Evolutionary conservation across 2,113 vertebrate species (phyloP).

Genomic region (Macquaria ambigua): DNA sequence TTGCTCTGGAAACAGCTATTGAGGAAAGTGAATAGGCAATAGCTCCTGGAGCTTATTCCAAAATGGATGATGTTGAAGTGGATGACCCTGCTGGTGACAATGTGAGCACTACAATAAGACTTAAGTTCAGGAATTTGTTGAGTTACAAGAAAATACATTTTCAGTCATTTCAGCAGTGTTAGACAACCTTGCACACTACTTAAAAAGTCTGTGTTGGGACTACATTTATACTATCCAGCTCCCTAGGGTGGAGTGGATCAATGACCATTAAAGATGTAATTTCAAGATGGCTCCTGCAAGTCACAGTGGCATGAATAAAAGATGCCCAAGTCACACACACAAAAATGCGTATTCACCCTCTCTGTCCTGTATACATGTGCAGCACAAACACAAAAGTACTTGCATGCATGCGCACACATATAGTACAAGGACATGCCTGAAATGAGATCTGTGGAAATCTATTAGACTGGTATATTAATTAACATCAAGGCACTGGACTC

Average conservation of each 20-base stretch:
- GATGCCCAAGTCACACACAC: constrained; percentile 61
- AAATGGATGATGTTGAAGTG: constrained; percentile 18
- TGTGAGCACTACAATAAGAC: constrained; percentile 34
- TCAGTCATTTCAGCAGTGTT: constrained; percentile 44
- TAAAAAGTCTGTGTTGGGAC: constrained; percentile 63
- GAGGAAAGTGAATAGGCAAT: constrained; percentile 35
- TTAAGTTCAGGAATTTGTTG: constrained; percentile 39
- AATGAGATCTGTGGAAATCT: constrained; percentile 11
- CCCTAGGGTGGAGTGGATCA: constrained; percentile 69
- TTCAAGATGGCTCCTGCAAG: constrained; percentile 78
- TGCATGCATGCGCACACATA: neutral
- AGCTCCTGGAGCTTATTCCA: constrained; percentile 40
- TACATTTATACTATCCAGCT: constrained; percentile 63
- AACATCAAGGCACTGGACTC: neutral
- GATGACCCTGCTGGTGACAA: constrained; percentile 19
- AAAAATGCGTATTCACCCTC: constrained; percentile 39
- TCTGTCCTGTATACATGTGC: neutral
- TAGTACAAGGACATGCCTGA: neutral
- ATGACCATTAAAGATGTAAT: constrained; percentile 82
- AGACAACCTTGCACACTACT: constrained; percentile 49
- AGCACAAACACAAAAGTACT: constrained; percentile 1
- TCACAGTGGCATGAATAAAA: constrained; percentile 80
- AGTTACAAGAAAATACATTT: constrained; percentile 48
- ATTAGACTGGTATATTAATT: neutral
- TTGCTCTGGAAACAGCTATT: constrained; percentile 31